Evolutionary conservation across 2,113 vertebrate species (phyloP), one percentile per base, ranked within the genome.

Genomic region (Microcebus jonahi): DNA sequence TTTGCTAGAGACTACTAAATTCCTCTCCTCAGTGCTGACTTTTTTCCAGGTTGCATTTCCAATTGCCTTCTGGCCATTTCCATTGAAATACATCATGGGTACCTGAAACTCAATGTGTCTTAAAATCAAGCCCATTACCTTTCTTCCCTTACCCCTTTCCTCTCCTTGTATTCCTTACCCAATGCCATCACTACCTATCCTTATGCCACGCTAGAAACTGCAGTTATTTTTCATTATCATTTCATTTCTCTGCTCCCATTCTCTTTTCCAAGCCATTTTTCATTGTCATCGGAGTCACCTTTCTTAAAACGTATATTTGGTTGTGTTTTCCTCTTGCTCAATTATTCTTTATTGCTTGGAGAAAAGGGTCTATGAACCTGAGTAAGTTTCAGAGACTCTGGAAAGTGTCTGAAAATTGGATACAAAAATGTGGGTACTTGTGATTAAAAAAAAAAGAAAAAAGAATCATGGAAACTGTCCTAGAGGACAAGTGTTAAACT

Each of bases 291-390:
- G 21, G 82, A 87, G 57, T 70, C 34, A 65, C 48, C 31, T 48
- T 90, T 96, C 90, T 84, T 71, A 90, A 93, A 91, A 67, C 15
- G 50, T 36, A 50, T 42, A 83, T 65, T 95, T 65, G 25, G 87
- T 39, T 4, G 0, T 36, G 25, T 77, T 90, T 50, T n/a, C 45
- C 39, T 42, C 34, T 71, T 93, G 79, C 55, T 59, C 21, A 71
- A 13, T 59, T 83, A 83, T 25, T 63, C 71, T 91, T 82, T 71
- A 34, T 2, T 75, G 57, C 27, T 85, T 91, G 39, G 5, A 83
- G 45, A 27, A 57, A 88, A 29, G 71, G 11, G 6, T 20, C 11
- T 50, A 7, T 8, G 25, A 65, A 76, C 13, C 18, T 50, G 42
- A 1, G 14, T 45, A 36, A 75, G 7, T 17, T 93, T 76, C 87